Evolutionary conservation across 2,888 invertebrate genomes (phyloP).

Genomic region (Philopedon plagiatum): DNA sequence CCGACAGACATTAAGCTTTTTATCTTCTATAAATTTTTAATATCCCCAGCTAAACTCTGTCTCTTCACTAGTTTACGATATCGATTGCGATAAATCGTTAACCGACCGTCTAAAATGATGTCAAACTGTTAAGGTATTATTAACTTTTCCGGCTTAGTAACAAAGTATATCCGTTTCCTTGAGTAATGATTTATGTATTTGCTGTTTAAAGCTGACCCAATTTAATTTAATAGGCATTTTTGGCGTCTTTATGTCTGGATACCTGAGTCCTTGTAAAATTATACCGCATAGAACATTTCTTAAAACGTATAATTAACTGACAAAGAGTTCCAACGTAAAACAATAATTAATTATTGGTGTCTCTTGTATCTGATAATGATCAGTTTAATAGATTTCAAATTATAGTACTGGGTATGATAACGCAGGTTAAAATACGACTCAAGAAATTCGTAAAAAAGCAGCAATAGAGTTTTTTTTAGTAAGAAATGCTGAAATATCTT

Average conservation of each 20-base stretch:
- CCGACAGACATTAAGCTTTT: not conserved
- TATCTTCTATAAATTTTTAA: not conserved
- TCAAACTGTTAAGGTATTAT: conserved; percentile 19
- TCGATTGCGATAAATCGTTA: conserved; percentile 9
- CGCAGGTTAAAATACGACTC: no score
- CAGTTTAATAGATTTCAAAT: no score
- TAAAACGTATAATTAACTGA: not conserved
- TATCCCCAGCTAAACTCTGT: not conserved
- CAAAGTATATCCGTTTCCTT: conserved; percentile 1
- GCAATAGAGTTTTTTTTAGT: no score
- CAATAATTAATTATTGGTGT: no score
- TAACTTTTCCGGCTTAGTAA: conserved; percentile 12
- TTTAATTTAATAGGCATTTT: not conserved
- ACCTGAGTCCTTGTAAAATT: not conserved
- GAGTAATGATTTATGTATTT: conserved; percentile 11
- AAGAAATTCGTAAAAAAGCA: no score
- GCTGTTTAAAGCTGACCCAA: conserved; percentile 5
- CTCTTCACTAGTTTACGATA: not conserved
- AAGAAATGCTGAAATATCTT: no score
- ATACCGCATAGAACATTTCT: not conserved
- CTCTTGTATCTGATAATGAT: no score
- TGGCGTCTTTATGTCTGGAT: not conserved
- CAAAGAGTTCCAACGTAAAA: not conserved
- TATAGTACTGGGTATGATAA: no score
- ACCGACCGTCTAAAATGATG: not conserved